These are phyloP conservation scores for Galeopsomyia nigrocyanea DNA, from an alignment of 2,888 invertebrate genomes.

Conservation along the genomic window DNA sequence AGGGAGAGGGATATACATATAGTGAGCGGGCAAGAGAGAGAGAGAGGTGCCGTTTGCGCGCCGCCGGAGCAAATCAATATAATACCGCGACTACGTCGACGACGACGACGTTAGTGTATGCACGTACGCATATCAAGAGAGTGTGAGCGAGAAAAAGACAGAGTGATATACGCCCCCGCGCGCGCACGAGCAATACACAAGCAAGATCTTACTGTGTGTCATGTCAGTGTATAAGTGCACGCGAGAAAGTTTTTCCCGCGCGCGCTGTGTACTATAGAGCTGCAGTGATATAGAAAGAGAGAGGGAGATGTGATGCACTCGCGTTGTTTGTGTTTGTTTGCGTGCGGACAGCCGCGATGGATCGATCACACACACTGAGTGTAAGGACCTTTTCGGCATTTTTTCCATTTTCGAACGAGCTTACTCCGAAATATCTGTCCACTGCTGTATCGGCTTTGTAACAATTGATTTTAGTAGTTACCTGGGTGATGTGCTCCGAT, in stretches of 20 bases:
- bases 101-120: too few species aligned
- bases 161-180: constrained; percentile 35
- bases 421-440: too few species aligned
- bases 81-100: constrained; percentile 16
- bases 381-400: too few species aligned
- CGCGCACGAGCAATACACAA: not conserved
- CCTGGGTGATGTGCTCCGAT: too few species aligned
- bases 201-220: not conserved
- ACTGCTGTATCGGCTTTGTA: not conserved
- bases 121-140: too few species aligned
- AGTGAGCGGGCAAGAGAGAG: not conserved
- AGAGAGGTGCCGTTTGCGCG: constrained; percentile 19
- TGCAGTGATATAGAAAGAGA: not conserved
- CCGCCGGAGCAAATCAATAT: constrained; percentile 45
- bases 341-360: not conserved
- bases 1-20: not conserved
- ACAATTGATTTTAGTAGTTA: constrained; percentile 24
- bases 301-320: not conserved
- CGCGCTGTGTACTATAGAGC: constrained; percentile 1
- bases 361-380: too few species aligned
- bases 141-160: too few species aligned
- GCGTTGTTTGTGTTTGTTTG: constrained; percentile 21
- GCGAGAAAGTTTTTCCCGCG: constrained; percentile 46
- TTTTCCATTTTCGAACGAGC: too few species aligned
- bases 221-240: constrained; percentile 11